Evolutionary conservation across 2,888 invertebrate genomes (phyloP), one percentile per base, ranked within the genome.

Genomic region (Meliscaeva auricollis): DNA sequence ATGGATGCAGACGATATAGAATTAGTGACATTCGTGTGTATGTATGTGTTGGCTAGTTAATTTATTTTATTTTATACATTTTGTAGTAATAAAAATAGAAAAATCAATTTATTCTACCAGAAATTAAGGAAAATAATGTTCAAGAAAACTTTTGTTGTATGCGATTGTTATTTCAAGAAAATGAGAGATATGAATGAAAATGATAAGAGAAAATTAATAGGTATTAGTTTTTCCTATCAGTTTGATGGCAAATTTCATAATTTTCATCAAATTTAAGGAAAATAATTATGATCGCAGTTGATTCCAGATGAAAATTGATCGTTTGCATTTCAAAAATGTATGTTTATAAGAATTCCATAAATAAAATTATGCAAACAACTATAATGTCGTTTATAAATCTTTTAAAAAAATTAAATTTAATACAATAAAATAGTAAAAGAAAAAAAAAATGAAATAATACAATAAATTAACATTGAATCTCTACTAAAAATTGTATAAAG

Each of bases 281-380:
- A 52, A 30, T 22, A 50, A 9, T 6, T 26, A 7, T 44, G 5
- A 15, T 15, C 2, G 6, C 44, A 1, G 15, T 15, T 15, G 8
- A 3, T 46, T 46, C 46, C 3, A 9, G 5, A 48, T 11, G 20
- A 48, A 52, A 52, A 30, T 15, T 3, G 9, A 9, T 30, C 8
- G 3, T 9, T 30, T 54, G 30, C 30, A 4, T 54, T 54, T 54
- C 15, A 30, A 30, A 52, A 54, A 54, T 54, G 15, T 15, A 54
- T 15, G 15, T 32, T 15, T 11, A 15, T 13, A 15, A 13, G 22
- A 50, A 48, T 1, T 20, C 1, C n/a, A n/a, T n/a, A n/a, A n/a
- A n/a, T n/a, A n/a, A n/a, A n/a, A n/a, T n/a, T n/a, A n/a, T n/a
- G n/a, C n/a, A n/a, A n/a, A n/a, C n/a, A n/a, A n/a, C n/a, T n/a